These are phyloP conservation scores for Habroteleia sp. DNA, from an alignment of 2,888 invertebrate species.

Conservation along the genomic window DNA sequence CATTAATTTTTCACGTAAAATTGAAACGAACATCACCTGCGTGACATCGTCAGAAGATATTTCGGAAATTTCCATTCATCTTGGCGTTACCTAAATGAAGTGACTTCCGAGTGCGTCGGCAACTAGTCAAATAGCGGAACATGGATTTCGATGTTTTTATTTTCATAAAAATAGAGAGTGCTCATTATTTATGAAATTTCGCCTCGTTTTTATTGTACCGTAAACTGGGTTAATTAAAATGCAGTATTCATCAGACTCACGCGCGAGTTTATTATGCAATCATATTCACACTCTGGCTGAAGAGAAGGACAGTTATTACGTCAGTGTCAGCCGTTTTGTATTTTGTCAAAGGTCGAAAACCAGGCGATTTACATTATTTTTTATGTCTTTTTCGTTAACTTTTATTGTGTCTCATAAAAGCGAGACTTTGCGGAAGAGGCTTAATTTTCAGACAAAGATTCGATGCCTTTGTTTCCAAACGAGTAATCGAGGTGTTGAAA, in stretches of 20 bases:
- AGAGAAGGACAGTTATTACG: conserved; percentile 60
- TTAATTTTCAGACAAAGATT: conserved; percentile 4
- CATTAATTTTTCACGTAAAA: too few relatives aligned
- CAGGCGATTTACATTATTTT: conserved; percentile 39
- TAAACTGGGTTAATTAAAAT: conserved; percentile 64
- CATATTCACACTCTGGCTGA: conserved; percentile 53
- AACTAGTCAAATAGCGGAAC: not conserved
- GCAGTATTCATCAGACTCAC: conserved; percentile 58
- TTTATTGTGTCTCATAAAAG: conserved; percentile 18
- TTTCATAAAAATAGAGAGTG: conserved; percentile 33
- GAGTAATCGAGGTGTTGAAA: conserved; percentile 1
- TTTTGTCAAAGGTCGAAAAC: conserved; percentile 44
- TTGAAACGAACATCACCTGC: too few relatives aligned
- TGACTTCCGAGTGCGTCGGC: conserved; percentile 8
- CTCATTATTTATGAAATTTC: conserved; percentile 58
- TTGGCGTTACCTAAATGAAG: too few relatives aligned
- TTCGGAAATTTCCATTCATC: too few relatives aligned
- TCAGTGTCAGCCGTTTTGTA: conserved; percentile 54
- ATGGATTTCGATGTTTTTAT: conserved; percentile 15
- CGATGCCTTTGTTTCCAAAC: conserved; percentile 13
- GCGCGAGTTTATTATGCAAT: conserved; percentile 62
- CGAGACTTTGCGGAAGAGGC: not conserved
- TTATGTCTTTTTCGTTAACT: conserved; percentile 22
- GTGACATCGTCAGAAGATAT: too few relatives aligned
- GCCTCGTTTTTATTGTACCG: conserved; percentile 59